A percentile compares a stretch with the other conserved stretches of the same genome.
Conservation (phyloP, 2,888 invertebrate genomes). For the Glyphotaelius pellucidus region DNA sequence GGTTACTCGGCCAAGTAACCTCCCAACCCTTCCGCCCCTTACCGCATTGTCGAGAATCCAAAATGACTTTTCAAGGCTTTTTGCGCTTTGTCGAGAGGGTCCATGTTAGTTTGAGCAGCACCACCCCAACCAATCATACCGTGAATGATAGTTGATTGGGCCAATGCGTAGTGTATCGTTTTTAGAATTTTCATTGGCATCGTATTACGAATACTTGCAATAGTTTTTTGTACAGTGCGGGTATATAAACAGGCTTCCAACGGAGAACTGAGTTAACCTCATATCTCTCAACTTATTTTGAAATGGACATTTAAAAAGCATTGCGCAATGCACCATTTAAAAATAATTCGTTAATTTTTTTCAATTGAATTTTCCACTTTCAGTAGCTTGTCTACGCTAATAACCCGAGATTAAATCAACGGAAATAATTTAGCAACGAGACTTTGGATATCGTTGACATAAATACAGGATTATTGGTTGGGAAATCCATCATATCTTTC, state of each 20-base stretch:
- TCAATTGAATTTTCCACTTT: neutral
- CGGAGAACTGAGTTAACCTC: neutral
- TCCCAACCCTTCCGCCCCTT: no score
- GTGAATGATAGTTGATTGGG: no score
- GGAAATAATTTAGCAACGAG: constrained; percentile 19
- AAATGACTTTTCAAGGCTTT: no score
- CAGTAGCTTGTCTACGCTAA: neutral
- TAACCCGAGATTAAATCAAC: neutral
- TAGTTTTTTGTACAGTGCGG: neutral
- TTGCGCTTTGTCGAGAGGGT: no score
- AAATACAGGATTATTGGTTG: neutral
- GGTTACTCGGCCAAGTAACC: no score
- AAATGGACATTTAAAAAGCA: neutral
- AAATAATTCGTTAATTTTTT: neutral
- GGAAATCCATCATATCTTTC: constrained; percentile 8
- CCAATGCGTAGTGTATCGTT: no score
- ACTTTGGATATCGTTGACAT: constrained; percentile 25
- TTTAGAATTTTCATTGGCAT: no score
- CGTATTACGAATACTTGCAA: no score
- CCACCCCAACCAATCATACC: no score
- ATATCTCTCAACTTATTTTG: neutral
- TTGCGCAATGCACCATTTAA: neutral
- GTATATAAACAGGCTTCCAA: neutral
- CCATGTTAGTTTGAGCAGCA: no score
- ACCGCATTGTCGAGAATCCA: no score